These are phyloP conservation scores for Drosophila sp. DNA, from an alignment of 1,140 invertebrate species.

Conservation along the genomic window DNA sequence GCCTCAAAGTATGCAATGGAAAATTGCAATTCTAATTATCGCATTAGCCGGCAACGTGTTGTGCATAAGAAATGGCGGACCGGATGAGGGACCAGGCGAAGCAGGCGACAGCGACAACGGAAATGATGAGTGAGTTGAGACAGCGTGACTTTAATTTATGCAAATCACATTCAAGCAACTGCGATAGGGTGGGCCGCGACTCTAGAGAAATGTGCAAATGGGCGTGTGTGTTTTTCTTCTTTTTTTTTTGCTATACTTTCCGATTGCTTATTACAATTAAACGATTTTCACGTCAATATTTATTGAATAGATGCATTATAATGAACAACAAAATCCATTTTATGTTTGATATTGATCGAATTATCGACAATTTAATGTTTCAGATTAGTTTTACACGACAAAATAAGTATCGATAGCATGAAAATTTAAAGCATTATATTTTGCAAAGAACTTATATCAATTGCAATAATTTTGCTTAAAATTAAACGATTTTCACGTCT, in stretches of 20 bases:
- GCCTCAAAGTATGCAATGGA: constrained; percentile 73
- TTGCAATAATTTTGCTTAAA: too few relatives aligned
- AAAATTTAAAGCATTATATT: too few relatives aligned
- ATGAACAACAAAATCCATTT: too few relatives aligned
- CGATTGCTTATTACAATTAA: not conserved
- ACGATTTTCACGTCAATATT: not conserved
- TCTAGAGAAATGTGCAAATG: not conserved
- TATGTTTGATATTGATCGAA: too few relatives aligned
- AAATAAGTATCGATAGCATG: too few relatives aligned
- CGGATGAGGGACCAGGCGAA: not conserved
- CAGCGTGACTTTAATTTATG: constrained; percentile 58
- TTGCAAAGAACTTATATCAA: too few relatives aligned
- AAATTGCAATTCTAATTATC: constrained; percentile 83
- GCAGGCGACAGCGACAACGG: constrained; percentile 15
- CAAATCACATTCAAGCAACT: constrained; percentile 49
- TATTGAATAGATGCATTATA: too few relatives aligned
- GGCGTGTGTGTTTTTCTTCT: not conserved
- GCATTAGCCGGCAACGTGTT: constrained; percentile 77
- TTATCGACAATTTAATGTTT: too few relatives aligned
- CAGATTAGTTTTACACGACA: too few relatives aligned
- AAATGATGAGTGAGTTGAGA: constrained; percentile 65
- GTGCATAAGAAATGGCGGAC: constrained; percentile 73
- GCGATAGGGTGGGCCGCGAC: not conserved
- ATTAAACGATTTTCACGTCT: too few relatives aligned
- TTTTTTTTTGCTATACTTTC: not conserved